phyloP scores from a whole-genome alignment of 2,113 vertebrate species.

The Diglossa brunneiventris region DNA sequence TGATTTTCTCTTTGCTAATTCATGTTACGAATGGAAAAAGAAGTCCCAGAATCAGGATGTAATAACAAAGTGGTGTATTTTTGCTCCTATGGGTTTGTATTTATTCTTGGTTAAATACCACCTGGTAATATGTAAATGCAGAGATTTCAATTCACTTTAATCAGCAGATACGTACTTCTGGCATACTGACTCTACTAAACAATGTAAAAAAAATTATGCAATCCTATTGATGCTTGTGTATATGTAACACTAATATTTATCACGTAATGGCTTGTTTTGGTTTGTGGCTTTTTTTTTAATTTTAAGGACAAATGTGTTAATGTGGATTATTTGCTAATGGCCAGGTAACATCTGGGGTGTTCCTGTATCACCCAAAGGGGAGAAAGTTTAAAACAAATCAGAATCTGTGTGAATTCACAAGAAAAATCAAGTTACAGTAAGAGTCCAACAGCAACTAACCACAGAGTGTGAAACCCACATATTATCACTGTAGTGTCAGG shows the following conservation, averaged over 20 bases:
- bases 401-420: background rate
- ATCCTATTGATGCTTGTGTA: background rate
- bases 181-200: background rate
- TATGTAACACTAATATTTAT: background rate
- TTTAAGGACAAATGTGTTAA: background rate
- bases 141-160: constrained; percentile 4
- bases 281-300: background rate
- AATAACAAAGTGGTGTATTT: background rate
- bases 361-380: background rate
- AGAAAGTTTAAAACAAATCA: constrained; percentile 7
- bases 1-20: constrained; percentile 69
- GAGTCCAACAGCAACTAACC: background rate
- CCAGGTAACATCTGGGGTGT: constrained; percentile 30
- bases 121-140: background rate
- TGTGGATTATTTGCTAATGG: constrained; percentile 26
- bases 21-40: constrained; percentile 1
- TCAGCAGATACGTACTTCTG: background rate
- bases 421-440: background rate
- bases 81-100: background rate
- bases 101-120: background rate
- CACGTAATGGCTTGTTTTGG: background rate
- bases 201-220: background rate
- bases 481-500: background rate
- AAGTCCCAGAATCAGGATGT: background rate
- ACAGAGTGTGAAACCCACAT: background rate